These are phyloP conservation scores for Cricetomys ansorgei DNA, from an alignment of 2,113 vertebrate genomes.

Conservation along the genomic window DNA sequence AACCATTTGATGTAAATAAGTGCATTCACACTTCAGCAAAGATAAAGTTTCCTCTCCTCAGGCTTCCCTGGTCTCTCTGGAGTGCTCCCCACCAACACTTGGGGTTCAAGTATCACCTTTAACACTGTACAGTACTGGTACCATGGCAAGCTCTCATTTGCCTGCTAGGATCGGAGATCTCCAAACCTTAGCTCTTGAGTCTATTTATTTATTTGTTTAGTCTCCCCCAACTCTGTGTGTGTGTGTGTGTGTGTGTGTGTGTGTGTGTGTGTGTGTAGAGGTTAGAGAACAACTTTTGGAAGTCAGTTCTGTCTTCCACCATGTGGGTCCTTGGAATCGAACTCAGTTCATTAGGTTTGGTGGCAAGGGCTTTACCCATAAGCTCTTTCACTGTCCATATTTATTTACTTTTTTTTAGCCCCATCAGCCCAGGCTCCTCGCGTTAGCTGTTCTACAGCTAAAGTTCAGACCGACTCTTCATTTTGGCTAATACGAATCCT, in stretches of 20 bases:
- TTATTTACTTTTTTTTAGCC: neutral
- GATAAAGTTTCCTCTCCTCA: neutral
- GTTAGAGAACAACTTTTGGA: neutral
- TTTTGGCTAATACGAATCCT: neutral
- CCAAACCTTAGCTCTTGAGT: neutral
- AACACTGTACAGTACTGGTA: rapidly evolving
- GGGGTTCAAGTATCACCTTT: neutral
- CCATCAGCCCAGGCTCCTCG: neutral
- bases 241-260: neutral
- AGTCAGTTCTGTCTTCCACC: neutral
- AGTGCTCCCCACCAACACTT: neutral
- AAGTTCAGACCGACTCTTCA: neutral
- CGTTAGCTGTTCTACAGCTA: neutral
- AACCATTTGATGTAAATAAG: neutral
- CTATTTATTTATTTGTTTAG: neutral
- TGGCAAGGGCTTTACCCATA: neutral
- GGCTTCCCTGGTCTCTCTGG: neutral
- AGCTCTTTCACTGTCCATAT: too few species aligned
- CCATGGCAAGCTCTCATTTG: neutral
- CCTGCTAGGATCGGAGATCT: neutral
- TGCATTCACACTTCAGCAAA: neutral
- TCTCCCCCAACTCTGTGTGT: too few species aligned
- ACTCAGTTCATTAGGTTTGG: neutral
- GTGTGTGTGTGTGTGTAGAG: neutral
- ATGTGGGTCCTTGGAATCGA: neutral